phyloP scores from a whole-genome alignment of 2,797 vertebrate genomes.

The Pteronotus mesoamericanus region DNA sequence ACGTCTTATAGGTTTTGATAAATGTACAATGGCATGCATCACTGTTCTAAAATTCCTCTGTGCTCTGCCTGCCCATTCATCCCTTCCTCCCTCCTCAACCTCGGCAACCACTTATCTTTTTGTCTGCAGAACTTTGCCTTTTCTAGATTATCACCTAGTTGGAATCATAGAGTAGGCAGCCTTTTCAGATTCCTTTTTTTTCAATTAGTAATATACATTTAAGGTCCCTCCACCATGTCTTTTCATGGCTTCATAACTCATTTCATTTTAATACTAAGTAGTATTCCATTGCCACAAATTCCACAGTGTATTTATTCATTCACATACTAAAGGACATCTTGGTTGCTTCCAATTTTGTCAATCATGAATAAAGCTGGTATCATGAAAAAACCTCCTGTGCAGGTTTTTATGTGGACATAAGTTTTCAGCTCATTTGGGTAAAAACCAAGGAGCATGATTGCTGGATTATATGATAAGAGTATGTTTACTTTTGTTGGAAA shows the following conservation, averaged over 20 bases:
- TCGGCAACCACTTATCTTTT: neutral
- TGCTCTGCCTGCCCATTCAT: neutral
- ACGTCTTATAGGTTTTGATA: neutral
- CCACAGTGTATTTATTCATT: neutral
- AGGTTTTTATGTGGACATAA: neutral
- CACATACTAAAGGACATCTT: neutral
- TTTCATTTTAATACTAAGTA: neutral
- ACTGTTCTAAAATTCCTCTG: neutral
- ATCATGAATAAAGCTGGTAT: neutral
- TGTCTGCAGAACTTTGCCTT: neutral
- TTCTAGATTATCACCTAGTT: neutral
- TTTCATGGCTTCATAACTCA: neutral
- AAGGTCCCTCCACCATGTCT: neutral
- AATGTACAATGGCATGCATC: neutral
- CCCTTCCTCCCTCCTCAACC: neutral
- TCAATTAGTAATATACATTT: neutral
- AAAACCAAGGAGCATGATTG: neutral
- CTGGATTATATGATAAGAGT: neutral
- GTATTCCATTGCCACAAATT: neutral
- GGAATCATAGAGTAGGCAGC: neutral
- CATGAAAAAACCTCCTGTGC: no score
- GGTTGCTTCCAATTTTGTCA: neutral
- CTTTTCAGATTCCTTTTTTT: slow-evolving; percentile 4
- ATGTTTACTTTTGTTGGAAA: neutral
- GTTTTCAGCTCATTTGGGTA: neutral